Evolutionary conservation across 2,113 vertebrate genomes (phyloP), one percentile per base, ranked within the genome.

Genomic region (Ptilonorhynchus violaceus): DNA sequence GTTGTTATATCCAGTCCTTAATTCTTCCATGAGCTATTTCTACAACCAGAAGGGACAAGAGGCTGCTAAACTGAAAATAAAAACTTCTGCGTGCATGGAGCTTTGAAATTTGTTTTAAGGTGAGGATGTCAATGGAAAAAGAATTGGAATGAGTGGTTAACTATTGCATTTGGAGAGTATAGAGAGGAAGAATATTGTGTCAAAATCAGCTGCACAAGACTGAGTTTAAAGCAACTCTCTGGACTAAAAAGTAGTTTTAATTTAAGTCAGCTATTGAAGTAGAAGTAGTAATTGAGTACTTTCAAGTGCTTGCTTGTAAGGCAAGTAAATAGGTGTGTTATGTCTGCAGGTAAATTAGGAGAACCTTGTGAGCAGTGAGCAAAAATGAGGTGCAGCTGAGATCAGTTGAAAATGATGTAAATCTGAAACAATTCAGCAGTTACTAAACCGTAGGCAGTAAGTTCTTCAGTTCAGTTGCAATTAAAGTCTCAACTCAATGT

Each of bases 381-480:
- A 85, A 92, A 89, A 95, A 85, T 85, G 81, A 85, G 64, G 66
- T 95, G 92, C 62, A 95, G 81, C 69, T 53, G 85, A 85, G 62
- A 78, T 82, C 30, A 59, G 58, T 39, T 85, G 50, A 56, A 94
- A 92, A 31, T 72, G 10, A 44, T 44, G 24, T 35, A 64, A 77
- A 24, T 75, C 24, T 63, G 66, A 73, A 95, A 39, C 67, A 89
- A 74, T 67, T 59, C 16, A 56, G 30, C 14, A 39, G 47, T 85
- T 94, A 28, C 27, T 67, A 42, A 87, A 78, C 24, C 0, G 2
- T 37, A 27, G 49, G 19, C 27, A 60, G 16, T 9, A 35, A 64
- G 60, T 87, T 87, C 30, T 86, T 73, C 28, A 46, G 44, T 87
- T 77, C 41, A 62, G 31, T 59, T 77, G 23, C 35, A 75, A 2